phyloP scores from a whole-genome alignment of 2,113 vertebrate genomes.

The Malurus melanocephalus region DNA sequence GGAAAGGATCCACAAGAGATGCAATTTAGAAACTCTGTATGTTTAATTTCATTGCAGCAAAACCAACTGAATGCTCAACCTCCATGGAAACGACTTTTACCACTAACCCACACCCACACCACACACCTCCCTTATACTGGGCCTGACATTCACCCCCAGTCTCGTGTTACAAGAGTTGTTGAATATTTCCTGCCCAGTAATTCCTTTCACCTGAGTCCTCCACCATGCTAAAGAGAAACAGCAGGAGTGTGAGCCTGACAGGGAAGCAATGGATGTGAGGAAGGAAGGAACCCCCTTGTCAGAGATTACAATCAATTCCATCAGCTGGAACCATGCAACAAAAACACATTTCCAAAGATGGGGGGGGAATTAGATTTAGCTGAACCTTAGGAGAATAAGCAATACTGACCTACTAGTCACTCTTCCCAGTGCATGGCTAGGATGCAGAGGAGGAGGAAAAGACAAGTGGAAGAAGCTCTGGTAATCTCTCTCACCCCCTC shows the following conservation, averaged over 20 bases:
- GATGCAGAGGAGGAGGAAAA: background rate
- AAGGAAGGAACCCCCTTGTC: background rate
- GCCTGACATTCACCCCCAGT: fast-evolving
- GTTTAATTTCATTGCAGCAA: background rate
- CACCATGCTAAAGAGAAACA: background rate
- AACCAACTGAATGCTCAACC: background rate
- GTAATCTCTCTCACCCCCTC: background rate
- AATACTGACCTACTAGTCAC: background rate
- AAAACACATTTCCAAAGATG: background rate
- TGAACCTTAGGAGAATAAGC: background rate
- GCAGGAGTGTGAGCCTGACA: background rate
- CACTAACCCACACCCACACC: no score
- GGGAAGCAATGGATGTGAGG: background rate
- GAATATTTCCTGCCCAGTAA: background rate
- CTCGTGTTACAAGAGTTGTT: background rate
- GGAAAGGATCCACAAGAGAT: background rate
- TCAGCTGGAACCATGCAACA: background rate
- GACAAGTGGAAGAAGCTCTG: background rate
- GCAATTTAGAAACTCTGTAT: background rate
- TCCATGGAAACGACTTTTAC: background rate
- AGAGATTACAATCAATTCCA: background rate
- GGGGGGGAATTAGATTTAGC: background rate
- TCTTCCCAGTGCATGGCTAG: background rate
- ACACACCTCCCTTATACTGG: background rate
- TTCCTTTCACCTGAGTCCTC: background rate